Evolutionary conservation across 1,140 invertebrate species (phyloP), one percentile per base, ranked within the genome.

Genomic region (Centruroides sculpturatus): DNA sequence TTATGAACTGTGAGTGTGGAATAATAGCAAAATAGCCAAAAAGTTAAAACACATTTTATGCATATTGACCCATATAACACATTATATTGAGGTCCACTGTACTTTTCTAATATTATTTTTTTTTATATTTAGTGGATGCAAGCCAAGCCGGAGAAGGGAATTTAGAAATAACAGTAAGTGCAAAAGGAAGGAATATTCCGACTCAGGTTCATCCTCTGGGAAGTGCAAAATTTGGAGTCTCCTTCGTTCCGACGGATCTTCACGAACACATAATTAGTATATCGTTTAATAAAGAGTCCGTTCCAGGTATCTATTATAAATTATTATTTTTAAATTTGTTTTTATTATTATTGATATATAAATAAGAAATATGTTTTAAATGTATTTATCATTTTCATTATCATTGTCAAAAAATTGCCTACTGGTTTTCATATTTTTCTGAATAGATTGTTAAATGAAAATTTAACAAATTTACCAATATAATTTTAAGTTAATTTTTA

Each of bases 181-280:
- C 89, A 48, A 82, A 90, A 70, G 92, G 92, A 6, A 82, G 90
- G 53, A 95, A 94, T 71, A 92, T 97, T 66, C 92, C 93, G 13
- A 98, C 94, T 35, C 92, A 96, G 82, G 93, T 98, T n/a, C 89
- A 92, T 73, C 89, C 92, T 10, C 85, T 97, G 67, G 91, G 90
- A 66, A 72, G 75, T 47, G 79, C 79, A 49, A 83, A 89, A 66
- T 98, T 97, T 76, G 90, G 92, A 56, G 92, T 98, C 57, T 89
- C 87, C 65, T 99, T 98, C 74, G 85, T 94, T 57, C 94, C 94
- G 41, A 83, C 89, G 46, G 91, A 97, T 75, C 83, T 88, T 34
- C 87, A 86, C 69, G 89, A 94, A 74, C 95, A 99, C 74, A 82
- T 91, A 47, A 91, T 97, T 64, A 92, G 91, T 72, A 90, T 99